Percentiles rank a stretch among this genome's conserved stretches.
Evolutionary conservation across 2,113 vertebrate genomes (phyloP).

Genomic region (Corythornis madagascariensis): DNA sequence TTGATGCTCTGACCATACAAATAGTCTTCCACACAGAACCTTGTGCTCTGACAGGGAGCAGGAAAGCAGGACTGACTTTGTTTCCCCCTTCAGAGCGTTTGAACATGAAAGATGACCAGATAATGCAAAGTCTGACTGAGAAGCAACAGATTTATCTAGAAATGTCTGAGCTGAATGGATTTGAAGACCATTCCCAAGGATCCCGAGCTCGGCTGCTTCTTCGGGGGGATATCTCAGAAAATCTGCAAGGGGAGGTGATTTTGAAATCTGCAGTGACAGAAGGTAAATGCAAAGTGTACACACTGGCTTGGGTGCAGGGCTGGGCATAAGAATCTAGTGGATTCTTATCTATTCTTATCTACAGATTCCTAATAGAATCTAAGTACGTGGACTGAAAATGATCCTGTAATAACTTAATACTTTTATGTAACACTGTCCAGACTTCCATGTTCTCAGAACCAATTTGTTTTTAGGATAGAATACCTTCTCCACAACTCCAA

Average conservation of each 20-base stretch:
- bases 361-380: neutral
- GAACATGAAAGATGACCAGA: slow-evolving; percentile 82
- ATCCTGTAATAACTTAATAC: neutral
- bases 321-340: neutral
- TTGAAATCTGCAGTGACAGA: slow-evolving; percentile 88
- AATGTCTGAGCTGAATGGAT: slow-evolving; percentile 81
- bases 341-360: too few relatives aligned
- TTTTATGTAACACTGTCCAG: neutral
- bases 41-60: neutral
- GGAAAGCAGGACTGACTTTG: neutral
- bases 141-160: slow-evolving; percentile 92
- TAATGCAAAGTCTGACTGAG: slow-evolving; percentile 83
- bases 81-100: slow-evolving; percentile 79
- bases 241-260: slow-evolving; percentile 86
- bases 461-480: neutral
- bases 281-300: slow-evolving; percentile 70
- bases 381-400: neutral
- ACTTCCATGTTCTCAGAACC: neutral
- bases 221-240: slow-evolving; percentile 81
- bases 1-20: neutral
- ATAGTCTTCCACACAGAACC: neutral
- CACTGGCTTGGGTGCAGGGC: neutral
- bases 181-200: slow-evolving; percentile 73
- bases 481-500: neutral
- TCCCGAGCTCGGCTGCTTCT: slow-evolving; percentile 73